Percentiles rank a stretch among this genome's conserved stretches.
phyloP scores from a whole-genome alignment of 2,888 invertebrate genomes.

The Andricus quercusramuli region DNA sequence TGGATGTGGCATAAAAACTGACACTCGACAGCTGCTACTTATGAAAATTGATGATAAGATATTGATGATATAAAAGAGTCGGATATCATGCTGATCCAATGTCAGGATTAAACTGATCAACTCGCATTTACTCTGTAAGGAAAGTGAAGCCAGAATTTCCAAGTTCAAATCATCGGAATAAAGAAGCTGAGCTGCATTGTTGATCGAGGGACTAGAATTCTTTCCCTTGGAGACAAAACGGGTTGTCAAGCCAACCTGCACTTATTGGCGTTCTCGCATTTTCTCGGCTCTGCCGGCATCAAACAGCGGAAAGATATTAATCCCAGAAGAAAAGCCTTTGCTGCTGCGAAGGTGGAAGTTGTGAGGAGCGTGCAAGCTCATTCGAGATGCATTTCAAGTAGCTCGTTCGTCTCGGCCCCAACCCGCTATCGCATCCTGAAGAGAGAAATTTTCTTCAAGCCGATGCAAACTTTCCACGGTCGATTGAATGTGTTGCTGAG shows the following conservation, averaged over 20 bases:
- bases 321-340: conserved; percentile 57
- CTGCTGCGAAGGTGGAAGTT: not conserved
- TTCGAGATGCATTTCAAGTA: conserved; percentile 63
- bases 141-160: not conserved
- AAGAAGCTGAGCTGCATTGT: conserved; percentile 28
- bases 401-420: conserved; percentile 56
- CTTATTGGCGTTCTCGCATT: conserved; percentile 36
- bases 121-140: too few species aligned
- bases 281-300: conserved; percentile 43
- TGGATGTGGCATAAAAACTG: too few species aligned
- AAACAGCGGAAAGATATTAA: conserved; percentile 56
- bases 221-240: conserved; percentile 13
- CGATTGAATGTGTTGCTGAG: not conserved
- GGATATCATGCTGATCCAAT: too few species aligned
- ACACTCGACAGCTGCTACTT: too few species aligned
- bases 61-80: too few species aligned
- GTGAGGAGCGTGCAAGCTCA: conserved; percentile 55
- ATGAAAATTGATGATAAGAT: too few species aligned
- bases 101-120: too few species aligned
- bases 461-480: conserved; percentile 30
- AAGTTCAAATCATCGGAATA: conserved; percentile 22
- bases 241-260: conserved; percentile 21
- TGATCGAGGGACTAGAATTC: conserved; percentile 19
- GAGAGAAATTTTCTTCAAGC: conserved; percentile 43
- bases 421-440: conserved; percentile 46